These are phyloP conservation scores for Synanceia verrucosa DNA, from an alignment of 2,797 vertebrate genomes.

Conservation along the genomic window DNA sequence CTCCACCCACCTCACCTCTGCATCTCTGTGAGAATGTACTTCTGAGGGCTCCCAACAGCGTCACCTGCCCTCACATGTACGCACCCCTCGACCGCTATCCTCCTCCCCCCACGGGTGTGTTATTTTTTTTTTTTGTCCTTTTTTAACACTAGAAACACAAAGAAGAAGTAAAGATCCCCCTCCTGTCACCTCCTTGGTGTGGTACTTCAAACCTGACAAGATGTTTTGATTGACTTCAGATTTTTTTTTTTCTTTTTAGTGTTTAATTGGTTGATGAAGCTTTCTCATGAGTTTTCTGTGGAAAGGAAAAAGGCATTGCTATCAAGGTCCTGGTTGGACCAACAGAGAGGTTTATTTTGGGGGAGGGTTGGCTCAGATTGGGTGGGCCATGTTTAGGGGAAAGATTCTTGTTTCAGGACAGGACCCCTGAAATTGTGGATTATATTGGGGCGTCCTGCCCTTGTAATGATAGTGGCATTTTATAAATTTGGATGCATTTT, in stretches of 20 bases:
- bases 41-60: slow-evolving; percentile 89
- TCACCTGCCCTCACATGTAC: slow-evolving; percentile 74
- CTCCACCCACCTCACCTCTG: slow-evolving; percentile 86
- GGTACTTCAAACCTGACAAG: slow-evolving; percentile 76
- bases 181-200: slow-evolving; percentile 73
- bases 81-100: slow-evolving; percentile 57
- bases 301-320: slow-evolving; percentile 88
- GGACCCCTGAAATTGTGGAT: slow-evolving; percentile 69
- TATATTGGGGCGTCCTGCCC: slow-evolving; percentile 83
- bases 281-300: slow-evolving; percentile 86
- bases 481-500: slow-evolving; percentile 93
- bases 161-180: slow-evolving; percentile 66
- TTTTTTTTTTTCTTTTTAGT: slow-evolving; percentile 51
- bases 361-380: slow-evolving; percentile 84
- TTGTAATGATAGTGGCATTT: slow-evolving; percentile 93
- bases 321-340: slow-evolving; percentile 81
- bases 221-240: slow-evolving; percentile 75
- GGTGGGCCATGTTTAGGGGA: slow-evolving; percentile 80
- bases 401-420: slow-evolving; percentile 82
- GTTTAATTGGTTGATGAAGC: slow-evolving; percentile 89
- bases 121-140: slow-evolving; percentile 35
- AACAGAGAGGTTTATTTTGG: slow-evolving; percentile 79
- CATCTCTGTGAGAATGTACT: slow-evolving; percentile 93
- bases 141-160: slow-evolving; percentile 72
- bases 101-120: slow-evolving; percentile 65